Evolutionary conservation across 2,797 vertebrate species (phyloP).

Genomic region (Syngnathus acus): DNA sequence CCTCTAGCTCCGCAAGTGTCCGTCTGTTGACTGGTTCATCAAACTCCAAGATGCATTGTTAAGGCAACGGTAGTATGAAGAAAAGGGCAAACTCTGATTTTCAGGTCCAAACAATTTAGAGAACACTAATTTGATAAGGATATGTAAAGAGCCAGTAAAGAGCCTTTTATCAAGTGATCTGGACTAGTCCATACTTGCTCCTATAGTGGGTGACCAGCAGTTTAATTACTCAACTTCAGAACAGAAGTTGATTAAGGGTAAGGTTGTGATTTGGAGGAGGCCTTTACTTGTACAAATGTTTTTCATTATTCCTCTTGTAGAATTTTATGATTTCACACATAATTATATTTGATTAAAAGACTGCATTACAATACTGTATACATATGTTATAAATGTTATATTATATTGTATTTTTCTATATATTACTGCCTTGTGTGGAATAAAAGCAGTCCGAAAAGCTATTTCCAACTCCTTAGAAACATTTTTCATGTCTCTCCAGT

Average conservation of each 20-base stretch:
- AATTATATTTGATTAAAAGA: not conserved
- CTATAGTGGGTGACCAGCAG: not conserved
- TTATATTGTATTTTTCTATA: not conserved
- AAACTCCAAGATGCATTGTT: conserved; percentile 23
- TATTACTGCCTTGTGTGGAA: not conserved
- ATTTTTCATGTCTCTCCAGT: not conserved
- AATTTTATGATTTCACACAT: not conserved
- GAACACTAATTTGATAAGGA: not conserved
- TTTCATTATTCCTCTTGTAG: not conserved
- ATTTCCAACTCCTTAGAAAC: not conserved
- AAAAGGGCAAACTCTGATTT: not conserved
- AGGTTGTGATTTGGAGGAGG: not conserved
- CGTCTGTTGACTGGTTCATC: conserved; percentile 3
- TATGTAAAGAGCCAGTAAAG: not conserved
- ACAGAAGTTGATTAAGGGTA: not conserved
- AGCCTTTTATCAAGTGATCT: not conserved
- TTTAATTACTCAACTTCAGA: not conserved
- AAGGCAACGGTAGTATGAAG: conserved; percentile 30
- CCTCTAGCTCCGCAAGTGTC: not conserved
- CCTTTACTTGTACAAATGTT: not conserved
- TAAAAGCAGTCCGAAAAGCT: not conserved
- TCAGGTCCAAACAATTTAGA: not conserved
- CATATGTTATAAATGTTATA: no score
- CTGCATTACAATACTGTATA: not conserved
- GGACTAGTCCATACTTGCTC: not conserved